A percentile compares a stretch with the other conserved stretches of the same genome.
Evolutionary conservation across 2,113 vertebrate species (phyloP).

Genomic region (Chionomys nivalis): DNA sequence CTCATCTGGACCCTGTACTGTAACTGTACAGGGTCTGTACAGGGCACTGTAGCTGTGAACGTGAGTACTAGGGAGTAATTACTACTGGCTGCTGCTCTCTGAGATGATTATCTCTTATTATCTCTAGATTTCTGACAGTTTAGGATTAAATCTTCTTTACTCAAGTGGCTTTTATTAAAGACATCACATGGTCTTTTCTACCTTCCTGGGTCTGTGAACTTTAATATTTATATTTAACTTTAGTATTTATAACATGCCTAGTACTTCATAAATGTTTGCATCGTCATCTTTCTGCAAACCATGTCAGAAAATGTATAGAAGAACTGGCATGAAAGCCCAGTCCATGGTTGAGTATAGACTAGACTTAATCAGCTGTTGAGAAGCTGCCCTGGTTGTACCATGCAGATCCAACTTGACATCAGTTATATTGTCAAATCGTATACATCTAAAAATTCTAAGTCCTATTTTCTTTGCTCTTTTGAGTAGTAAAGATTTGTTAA

Average conservation of each 20-base stretch:
- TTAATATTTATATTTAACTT: neutral
- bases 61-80: constrained; percentile 35
- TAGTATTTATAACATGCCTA: constrained; percentile 49
- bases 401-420: neutral
- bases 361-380: neutral
- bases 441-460: neutral
- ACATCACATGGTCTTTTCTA: constrained; percentile 28
- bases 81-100: constrained; percentile 19
- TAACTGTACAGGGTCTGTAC: too few species aligned
- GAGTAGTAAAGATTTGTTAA: constrained; percentile 35
- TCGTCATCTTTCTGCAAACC: neutral
- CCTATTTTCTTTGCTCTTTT: constrained; percentile 22
- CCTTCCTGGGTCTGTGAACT: neutral
- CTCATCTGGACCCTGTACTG: neutral
- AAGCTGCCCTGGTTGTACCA: neutral
- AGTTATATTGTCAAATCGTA: neutral
- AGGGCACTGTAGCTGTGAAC: constrained; percentile 10
- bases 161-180: constrained; percentile 47
- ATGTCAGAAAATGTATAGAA: neutral
- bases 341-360: neutral
- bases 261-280: constrained; percentile 27
- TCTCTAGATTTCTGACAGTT: constrained; percentile 49
- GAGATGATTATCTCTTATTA: neutral
- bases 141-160: constrained; percentile 46
- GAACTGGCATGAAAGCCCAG: neutral